Base-by-base conservation (phyloP, 2,888 invertebrate species). In the Saturnia japonica region DNA sequence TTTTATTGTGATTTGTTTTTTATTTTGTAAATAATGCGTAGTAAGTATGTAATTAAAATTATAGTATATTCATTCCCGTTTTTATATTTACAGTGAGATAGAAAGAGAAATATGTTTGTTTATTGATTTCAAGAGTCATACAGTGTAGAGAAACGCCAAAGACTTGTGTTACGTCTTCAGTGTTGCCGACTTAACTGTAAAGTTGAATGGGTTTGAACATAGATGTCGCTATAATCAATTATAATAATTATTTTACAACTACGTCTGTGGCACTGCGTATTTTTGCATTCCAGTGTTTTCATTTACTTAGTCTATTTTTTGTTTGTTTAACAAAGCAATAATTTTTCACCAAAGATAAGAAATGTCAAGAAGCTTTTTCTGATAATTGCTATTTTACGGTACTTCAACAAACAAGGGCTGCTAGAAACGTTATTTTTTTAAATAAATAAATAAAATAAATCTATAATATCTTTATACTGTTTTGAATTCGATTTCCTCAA, bases 111-210 rank as follows among this genome's bases (percentile, higher is more conserved):
- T n/a, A 64, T 19, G 19, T 64, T 16, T 64, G 9, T 64, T 64
- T 64, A 79, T 83, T 81, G 83, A 75, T 78, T 82, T 82, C 78
- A 78, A 72, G 83, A 85, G 82, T 89, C 93, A 94, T 94, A 94
- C 93, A 94, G 93, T 93, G 88, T 92, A 93, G 93, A 88, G 84
- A 82, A 86, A 89, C 90, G 89, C 93, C 93, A 94, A 94, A 94
- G 93, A 93, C 89, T 88, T 87, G 40, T n/a, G 34, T 64, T 64
- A 64, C 40, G 64, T 64, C 64, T 64, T 64, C 34, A 64, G 40
- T 64, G 64, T 64, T 64, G 64, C 40, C 40, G n/a, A 19, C 16
- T 70, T 70, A 40, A n/a, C 51, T 70, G 70, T 66, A 70, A 70
- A 70, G 70, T 70, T 70, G 64, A 64, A 40, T 19, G 40, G 34